Base-by-base conservation (phyloP, 2,888 invertebrate species). In the Hypena proboscidalis region DNA sequence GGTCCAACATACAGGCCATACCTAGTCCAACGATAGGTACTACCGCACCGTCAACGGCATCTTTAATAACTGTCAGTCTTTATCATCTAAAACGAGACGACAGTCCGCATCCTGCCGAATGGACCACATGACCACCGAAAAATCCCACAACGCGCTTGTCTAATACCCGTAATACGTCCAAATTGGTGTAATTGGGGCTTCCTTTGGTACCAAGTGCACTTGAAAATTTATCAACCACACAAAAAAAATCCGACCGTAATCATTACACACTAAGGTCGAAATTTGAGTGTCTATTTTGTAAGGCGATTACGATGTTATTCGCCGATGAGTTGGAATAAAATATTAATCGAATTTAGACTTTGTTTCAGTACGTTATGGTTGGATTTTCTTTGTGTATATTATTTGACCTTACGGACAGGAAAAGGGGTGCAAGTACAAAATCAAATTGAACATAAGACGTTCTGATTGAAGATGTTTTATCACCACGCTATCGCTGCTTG, bases 141-240 rank as follows among this genome's bases (percentile, higher is more conserved):
- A 85, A 83, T 82, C 82, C 80, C 68, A 74, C 73, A 70, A 59
- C 68, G 26, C 37, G 26, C 7, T 74, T 68, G 67, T 66, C 76
- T 80, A 83, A 83, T 77, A 70, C 75, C n/a, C n/a, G n/a, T n/a
- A 71, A 60, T 65, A 65, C n/a, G n/a, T n/a, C n/a, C n/a, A 72
- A 83, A 85, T 85, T 85, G 85, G 57, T 66, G 70, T 83, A 85
- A 85, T 85, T 85, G 85, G 63, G n/a, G n/a, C n/a, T n/a, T n/a
- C n/a, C n/a, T n/a, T n/a, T n/a, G n/a, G n/a, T n/a, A n/a, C n/a
- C n/a, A n/a, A n/a, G n/a, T n/a, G n/a, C n/a, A n/a, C n/a, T n/a
- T n/a, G n/a, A n/a, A n/a, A n/a, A n/a, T n/a, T n/a, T n/a, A n/a
- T n/a, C 22, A 1, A 11, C 17, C 43, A 47, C 1, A 1, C 5